phyloP scores from a whole-genome alignment of 2,888 invertebrate species.

The Tinea semifulvella region DNA sequence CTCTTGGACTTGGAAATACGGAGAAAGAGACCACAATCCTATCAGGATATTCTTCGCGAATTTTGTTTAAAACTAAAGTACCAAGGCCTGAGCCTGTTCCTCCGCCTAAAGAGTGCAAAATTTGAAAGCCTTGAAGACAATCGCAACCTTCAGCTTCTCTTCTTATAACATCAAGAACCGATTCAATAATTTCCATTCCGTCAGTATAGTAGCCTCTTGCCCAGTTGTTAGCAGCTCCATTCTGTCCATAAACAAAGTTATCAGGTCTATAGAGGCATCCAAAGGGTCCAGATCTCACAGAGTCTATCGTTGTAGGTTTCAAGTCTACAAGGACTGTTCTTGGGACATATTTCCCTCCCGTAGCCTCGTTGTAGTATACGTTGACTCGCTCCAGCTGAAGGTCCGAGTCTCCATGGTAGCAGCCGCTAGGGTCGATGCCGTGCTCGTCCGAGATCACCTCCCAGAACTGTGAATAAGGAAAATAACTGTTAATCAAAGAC shows the following conservation, averaged over 20 bases:
- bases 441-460: conserved; percentile 82
- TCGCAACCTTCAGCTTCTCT: conserved; percentile 91
- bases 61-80: conserved; percentile 82
- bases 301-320: conserved; percentile 75
- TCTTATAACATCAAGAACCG: conserved; percentile 81
- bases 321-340: conserved; percentile 51
- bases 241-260: conserved; percentile 83
- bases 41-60: conserved; percentile 91
- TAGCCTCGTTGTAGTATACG: conserved; percentile 80
- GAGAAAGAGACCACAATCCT: conserved; percentile 84
- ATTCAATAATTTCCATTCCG: conserved; percentile 87
- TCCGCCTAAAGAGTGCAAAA: conserved; percentile 76
- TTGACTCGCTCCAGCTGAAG: conserved; percentile 79
- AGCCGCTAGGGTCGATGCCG: conserved; percentile 76
- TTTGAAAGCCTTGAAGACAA: conserved; percentile 87
- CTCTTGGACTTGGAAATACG: conserved; percentile 83
- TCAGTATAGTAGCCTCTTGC: conserved; percentile 88
- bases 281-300: conserved; percentile 85
- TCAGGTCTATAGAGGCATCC: conserved; percentile 89
- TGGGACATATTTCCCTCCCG: conserved; percentile 57
- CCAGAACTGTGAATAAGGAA: conserved; percentile 67
- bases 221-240: conserved; percentile 58
- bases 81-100: conserved; percentile 61
- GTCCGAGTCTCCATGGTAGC: conserved; percentile 74
- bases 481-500: background rate